Percentiles rank a stretch among this genome's conserved stretches.
Evolutionary conservation across 2,113 vertebrate species (phyloP).

Genomic region (Oryzias javanicus): DNA sequence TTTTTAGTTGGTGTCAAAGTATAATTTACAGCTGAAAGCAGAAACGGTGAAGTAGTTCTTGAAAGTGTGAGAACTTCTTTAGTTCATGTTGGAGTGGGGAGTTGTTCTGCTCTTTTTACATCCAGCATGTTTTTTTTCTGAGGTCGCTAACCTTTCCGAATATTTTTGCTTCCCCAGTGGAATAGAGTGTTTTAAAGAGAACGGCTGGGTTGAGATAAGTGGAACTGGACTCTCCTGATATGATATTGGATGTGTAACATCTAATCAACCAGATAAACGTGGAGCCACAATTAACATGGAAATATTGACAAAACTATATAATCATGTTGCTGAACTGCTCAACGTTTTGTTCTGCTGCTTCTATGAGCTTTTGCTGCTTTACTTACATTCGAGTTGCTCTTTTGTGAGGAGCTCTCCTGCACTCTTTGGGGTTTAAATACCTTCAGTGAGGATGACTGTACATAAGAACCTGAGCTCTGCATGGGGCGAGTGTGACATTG

Average conservation of each 20-base stretch:
- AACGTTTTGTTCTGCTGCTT: slow-evolving; percentile 34
- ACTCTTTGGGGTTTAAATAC: neutral
- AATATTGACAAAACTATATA: slow-evolving; percentile 63
- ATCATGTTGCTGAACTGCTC: slow-evolving; percentile 48
- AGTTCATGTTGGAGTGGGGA: neutral
- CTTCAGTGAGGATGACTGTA: slow-evolving; percentile 3
- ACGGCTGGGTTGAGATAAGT: neutral
- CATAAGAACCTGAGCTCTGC: neutral
- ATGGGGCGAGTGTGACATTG: neutral
- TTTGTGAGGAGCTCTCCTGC: slow-evolving; percentile 27
- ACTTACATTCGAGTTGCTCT: slow-evolving; percentile 30
- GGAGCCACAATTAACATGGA: slow-evolving; percentile 45
- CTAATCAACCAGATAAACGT: slow-evolving; percentile 50
- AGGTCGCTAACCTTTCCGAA: neutral
- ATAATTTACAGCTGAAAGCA: neutral
- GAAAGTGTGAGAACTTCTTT: neutral
- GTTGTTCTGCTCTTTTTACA: neutral
- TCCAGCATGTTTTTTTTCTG: neutral
- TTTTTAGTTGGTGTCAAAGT: neutral
- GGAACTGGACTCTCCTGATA: slow-evolving; percentile 1
- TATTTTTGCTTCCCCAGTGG: neutral
- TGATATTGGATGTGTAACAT: slow-evolving; percentile 28
- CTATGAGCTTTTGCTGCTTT: neutral
- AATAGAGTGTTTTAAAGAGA: neutral
- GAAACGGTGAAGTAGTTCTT: neutral